Percentiles rank a stretch among this genome's conserved stretches.
Conservation (phyloP, 2,888 invertebrate genomes). For the Sialis fuliginosa region DNA sequence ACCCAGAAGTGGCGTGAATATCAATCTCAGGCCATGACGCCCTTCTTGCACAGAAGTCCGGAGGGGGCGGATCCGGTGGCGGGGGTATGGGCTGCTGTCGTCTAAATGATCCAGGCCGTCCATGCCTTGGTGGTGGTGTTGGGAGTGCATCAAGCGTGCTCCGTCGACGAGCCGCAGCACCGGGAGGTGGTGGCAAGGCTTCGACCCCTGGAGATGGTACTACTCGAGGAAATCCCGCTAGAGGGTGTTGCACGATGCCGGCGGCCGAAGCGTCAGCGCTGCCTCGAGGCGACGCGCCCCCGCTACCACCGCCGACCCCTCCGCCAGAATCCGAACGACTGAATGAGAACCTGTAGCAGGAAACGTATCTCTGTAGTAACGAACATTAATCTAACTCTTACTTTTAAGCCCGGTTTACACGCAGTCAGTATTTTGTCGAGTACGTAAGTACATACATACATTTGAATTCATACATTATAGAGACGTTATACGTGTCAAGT, state of each 20-base stretch:
- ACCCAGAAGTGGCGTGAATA: slow-evolving; percentile 69
- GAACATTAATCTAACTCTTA: no score
- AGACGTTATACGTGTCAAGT: no score
- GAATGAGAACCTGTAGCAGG: slow-evolving; percentile 24
- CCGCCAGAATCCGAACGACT: slow-evolving; percentile 20
- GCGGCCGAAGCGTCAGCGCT: slow-evolving; percentile 25
- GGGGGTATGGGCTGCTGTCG: slow-evolving; percentile 29
- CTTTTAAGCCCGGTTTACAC: no score
- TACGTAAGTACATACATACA: no score
- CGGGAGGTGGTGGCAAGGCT: slow-evolving; percentile 25
- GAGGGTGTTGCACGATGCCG: slow-evolving; percentile 13
- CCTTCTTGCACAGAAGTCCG: slow-evolving; percentile 60
- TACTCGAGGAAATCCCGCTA: slow-evolving; percentile 50
- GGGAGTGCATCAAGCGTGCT: slow-evolving; percentile 46
- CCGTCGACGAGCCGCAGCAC: slow-evolving; percentile 27
- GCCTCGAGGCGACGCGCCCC: slow-evolving; percentile 14
- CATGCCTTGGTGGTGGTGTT: slow-evolving; percentile 20
- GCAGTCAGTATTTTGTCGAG: no score
- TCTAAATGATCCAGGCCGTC: slow-evolving; percentile 31
- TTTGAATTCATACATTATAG: no score
- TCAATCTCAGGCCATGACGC: slow-evolving; percentile 76
- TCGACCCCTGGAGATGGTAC: slow-evolving; percentile 50
- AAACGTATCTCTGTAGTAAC: no score
- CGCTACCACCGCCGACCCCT: slow-evolving; percentile 12
- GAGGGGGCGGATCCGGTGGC: slow-evolving; percentile 45